Percentiles rank a stretch among this genome's conserved stretches.
Evolutionary conservation across 2,888 invertebrate species (phyloP).

Genomic region (Lordiphosa andalusiaca): DNA sequence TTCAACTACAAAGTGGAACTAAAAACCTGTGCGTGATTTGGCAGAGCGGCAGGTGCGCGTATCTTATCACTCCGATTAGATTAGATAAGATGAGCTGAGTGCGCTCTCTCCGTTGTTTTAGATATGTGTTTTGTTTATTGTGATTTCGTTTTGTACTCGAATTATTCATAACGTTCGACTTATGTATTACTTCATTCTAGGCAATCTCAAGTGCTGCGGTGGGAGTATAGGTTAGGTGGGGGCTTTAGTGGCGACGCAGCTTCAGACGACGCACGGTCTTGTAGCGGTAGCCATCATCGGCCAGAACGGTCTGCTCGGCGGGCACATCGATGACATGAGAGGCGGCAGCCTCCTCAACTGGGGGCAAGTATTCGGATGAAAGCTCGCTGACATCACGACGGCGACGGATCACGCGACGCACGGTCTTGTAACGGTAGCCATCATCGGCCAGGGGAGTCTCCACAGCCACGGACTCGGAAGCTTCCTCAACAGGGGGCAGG

Average conservation of each 20-base stretch:
- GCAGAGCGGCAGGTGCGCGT: constrained; percentile 40
- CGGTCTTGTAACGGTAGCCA: constrained; percentile 70
- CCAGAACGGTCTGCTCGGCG: constrained; percentile 50
- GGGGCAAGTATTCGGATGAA: constrained; percentile 62
- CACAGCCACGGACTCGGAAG: constrained; percentile 14
- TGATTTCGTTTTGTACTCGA: constrained; percentile 66
- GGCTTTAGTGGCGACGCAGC: constrained; percentile 59
- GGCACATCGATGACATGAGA: constrained; percentile 52
- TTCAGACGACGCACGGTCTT: constrained; percentile 70
- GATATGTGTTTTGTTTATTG: constrained; percentile 30
- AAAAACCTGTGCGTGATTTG: constrained; percentile 42
- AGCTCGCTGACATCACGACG: constrained; percentile 66
- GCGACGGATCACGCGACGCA: constrained; percentile 44
- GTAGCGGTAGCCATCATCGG: constrained; percentile 71
- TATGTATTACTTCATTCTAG: constrained; percentile 46
- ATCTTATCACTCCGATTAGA: constrained; percentile 54
- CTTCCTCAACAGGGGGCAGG: constrained; percentile 46
- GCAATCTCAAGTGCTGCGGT: constrained; percentile 39
- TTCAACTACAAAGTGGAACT: constrained; percentile 58
- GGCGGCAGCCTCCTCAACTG: constrained; percentile 38
- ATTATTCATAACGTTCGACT: constrained; percentile 58
- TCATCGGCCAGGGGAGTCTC: constrained; percentile 51
- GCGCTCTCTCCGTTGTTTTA: constrained; percentile 20
- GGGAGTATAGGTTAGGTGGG: constrained; percentile 12
- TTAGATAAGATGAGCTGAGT: constrained; percentile 34